Base-by-base conservation (phyloP, 92 coral and sea anemone species). In the Chrysogorgia sp. region DNA sequence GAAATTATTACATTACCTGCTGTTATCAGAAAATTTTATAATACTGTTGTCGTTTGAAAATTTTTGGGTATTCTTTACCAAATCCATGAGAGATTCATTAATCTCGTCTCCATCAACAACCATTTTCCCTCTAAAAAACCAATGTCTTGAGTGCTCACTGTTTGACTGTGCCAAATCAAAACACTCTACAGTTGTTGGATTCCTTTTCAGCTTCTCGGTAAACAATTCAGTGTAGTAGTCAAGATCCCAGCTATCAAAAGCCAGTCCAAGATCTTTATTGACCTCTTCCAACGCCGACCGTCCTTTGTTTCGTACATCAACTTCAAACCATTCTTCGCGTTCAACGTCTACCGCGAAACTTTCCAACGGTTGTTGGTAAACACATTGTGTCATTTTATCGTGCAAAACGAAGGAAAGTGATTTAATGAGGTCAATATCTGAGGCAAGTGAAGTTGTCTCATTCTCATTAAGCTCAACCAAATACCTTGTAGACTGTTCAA, bases 151-250 rank as follows among this genome's bases (percentile, higher is more conserved):
- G 53, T 93, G 98, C 68, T 93, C 98, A 33, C 98, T 93, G 86
- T 93, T 93, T 1, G 96, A 91, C 84, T 93, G 98, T 2, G 98
- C 98, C 68, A 93, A 68, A 83, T 93, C 98, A 89, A 93, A 93
- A 76, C 98, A 93, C 75, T 93, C 98, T 3, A 93, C 98, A 77
- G 93, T 93, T 17, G 98, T 91, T 2, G 98, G 98, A 60, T 93
- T 91, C 59, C 98, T 84, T 35, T 90, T 83, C 13, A 93, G 93
- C 20, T 81, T 84, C 67, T 91, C 96, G 32, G 82, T 84, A 58
- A 93, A 93, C 57, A 93, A 75, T 24, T 87, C 74, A 8, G 96
- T 86, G 85, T 93, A 93, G 68, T 93, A 93, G 43, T 91, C 89
- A 4, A 93, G 84, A 61, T 93, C 98, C 98, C 98, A 93, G 24